Conservation (phyloP, 1,140 invertebrate species). For the Drosophila ercepeae region DNA sequence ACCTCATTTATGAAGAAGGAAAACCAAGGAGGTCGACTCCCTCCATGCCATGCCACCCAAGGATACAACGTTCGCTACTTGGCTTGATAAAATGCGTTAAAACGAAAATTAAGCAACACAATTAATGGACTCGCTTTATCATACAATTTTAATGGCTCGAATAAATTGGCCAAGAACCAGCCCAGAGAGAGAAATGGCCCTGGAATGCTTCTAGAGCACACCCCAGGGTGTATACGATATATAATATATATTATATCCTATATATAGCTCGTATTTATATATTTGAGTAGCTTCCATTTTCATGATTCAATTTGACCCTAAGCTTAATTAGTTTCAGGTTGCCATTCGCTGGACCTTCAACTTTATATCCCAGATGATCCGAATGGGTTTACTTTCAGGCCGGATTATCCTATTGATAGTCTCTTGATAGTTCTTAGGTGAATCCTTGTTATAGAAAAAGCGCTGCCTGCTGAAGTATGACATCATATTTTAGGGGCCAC, state of each 20-base stretch:
- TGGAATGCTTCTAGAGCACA: slow-evolving; percentile 18
- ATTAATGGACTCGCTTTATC: slow-evolving; percentile 76
- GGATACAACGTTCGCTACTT: slow-evolving; percentile 39
- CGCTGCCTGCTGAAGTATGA: slow-evolving; percentile 43
- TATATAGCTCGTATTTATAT: slow-evolving; percentile 5
- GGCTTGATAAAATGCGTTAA: slow-evolving; percentile 78
- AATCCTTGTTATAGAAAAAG: not conserved
- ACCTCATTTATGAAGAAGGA: slow-evolving; percentile 24
- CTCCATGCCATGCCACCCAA: not conserved
- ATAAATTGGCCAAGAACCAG: slow-evolving; percentile 71
- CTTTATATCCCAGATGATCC: slow-evolving; percentile 3
- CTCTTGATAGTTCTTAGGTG: not conserved
- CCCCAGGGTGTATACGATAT: slow-evolving; percentile 17
- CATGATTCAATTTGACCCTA: slow-evolving; percentile 27
- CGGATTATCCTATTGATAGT: slow-evolving; percentile 16
- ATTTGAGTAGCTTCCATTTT: slow-evolving; percentile 21
- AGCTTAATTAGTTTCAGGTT: slow-evolving; percentile 49
- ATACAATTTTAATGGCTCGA: slow-evolving; percentile 79
- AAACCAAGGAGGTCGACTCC: not conserved
- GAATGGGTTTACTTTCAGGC: slow-evolving; percentile 1
- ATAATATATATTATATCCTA: not conserved
- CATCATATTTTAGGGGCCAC: slow-evolving; percentile 61
- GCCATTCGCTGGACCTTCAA: not conserved
- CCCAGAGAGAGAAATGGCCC: slow-evolving; percentile 29
- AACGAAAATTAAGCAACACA: slow-evolving; percentile 81